These are phyloP conservation scores for Calliphora vomitoria DNA, from an alignment of 2,888 invertebrate species.

Conservation along the genomic window DNA sequence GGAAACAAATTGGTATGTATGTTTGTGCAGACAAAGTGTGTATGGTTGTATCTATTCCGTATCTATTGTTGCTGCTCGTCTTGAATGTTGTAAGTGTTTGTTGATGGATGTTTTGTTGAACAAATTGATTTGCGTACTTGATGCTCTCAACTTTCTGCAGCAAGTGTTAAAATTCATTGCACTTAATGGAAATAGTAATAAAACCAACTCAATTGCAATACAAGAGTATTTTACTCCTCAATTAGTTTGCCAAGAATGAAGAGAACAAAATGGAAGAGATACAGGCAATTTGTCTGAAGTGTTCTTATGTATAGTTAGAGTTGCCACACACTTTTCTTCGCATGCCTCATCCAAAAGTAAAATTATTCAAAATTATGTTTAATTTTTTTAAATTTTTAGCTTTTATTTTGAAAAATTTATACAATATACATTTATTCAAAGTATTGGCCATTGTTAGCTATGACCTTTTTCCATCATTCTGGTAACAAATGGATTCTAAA, in stretches of 20 bases:
- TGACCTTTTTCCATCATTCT: too few species aligned
- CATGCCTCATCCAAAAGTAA: too few species aligned
- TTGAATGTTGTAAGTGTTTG: constrained; percentile 31
- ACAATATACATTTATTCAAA: too few species aligned
- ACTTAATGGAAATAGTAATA: constrained; percentile 39
- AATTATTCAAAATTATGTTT: too few species aligned
- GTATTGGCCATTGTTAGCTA: too few species aligned
- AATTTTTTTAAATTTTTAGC: too few species aligned
- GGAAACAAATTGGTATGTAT: not conserved
- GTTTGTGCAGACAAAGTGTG: not conserved
- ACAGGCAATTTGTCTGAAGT: constrained; percentile 51
- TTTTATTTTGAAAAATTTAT: too few species aligned
- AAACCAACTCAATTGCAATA: constrained; percentile 38
- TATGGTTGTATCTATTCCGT: not conserved
- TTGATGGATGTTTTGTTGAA: constrained; percentile 54
- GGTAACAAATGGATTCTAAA: too few species aligned
- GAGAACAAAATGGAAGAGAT: not conserved
- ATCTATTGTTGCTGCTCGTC: constrained; percentile 34
- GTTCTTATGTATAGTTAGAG: constrained; percentile 9
- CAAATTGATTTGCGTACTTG: constrained; percentile 66
- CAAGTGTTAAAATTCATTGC: constrained; percentile 59
- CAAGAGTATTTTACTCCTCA: not conserved
- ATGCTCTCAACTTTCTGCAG: constrained; percentile 44
- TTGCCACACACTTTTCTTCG: not conserved
- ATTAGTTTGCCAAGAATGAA: constrained; percentile 12